Evolutionary conservation across 1,140 invertebrate species (phyloP).

Genomic region (Heliconius hewitsoni): DNA sequence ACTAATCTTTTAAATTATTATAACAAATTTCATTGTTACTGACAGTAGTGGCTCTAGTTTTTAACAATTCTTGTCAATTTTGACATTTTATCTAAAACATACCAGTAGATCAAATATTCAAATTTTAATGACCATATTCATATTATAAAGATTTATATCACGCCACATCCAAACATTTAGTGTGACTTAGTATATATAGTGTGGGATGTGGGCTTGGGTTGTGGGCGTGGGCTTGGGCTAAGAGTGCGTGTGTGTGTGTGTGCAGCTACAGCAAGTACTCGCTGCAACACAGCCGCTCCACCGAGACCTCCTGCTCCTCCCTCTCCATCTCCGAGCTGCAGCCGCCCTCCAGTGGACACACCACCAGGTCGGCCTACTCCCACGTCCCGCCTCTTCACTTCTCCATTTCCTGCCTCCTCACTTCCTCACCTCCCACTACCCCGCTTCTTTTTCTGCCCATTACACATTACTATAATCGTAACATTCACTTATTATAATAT

Average conservation of each 20-base stretch:
- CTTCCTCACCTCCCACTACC: too few relatives aligned
- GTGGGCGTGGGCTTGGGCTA: slow-evolving; percentile 8
- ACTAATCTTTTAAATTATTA: not conserved
- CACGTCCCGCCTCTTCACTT: not conserved
- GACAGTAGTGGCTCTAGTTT: not conserved
- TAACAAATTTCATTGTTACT: too few relatives aligned
- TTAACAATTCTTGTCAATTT: not conserved
- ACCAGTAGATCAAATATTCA: not conserved
- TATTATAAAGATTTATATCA: too few relatives aligned
- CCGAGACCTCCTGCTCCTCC: slow-evolving; percentile 69
- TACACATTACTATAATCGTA: not conserved
- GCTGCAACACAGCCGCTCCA: slow-evolving; percentile 76
- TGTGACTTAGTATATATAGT: not conserved
- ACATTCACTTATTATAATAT: not conserved
- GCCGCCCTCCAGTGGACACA: slow-evolving; percentile 63
- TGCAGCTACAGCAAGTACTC: slow-evolving; percentile 76
- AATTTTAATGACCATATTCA: not conserved
- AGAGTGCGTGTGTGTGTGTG: slow-evolving; percentile 39
- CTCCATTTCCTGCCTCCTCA: too few relatives aligned
- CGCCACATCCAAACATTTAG: not conserved
- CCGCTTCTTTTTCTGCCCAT: not conserved
- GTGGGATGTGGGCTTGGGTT: slow-evolving; percentile 7
- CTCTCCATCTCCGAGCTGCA: slow-evolving; percentile 66
- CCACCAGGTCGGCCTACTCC: slow-evolving; percentile 56
- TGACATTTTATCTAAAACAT: not conserved